phyloP scores from a whole-genome alignment of 2,113 vertebrate species.

The Anthoscopus minutus region DNA sequence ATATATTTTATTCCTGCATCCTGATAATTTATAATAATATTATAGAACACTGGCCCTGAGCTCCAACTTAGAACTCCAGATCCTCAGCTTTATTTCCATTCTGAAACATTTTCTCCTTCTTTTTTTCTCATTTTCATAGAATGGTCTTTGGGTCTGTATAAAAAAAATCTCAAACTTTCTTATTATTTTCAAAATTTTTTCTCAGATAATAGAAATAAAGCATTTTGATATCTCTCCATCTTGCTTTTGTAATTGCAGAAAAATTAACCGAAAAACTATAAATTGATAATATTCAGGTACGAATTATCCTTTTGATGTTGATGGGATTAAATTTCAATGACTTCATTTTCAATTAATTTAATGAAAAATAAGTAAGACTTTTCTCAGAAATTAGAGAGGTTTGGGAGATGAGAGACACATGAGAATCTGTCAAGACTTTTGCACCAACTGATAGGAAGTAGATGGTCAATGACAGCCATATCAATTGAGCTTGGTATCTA shows the following conservation, averaged over 20 bases:
- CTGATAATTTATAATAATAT: neutral
- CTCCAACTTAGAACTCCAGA: neutral
- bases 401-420: neutral
- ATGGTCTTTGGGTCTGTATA: neutral
- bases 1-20: neutral
- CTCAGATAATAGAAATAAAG: neutral
- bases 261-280: neutral
- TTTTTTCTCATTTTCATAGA: neutral
- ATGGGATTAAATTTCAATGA: neutral
- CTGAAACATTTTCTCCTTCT: neutral
- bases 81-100: neutral
- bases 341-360: neutral
- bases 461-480: neutral
- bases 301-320: constrained; percentile 8
- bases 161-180: neutral
- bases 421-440: neutral
- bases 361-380: neutral
- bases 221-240: neutral
- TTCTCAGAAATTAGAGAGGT: neutral
- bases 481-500: neutral
- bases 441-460: neutral
- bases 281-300: neutral
- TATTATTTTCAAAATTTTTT: neutral
- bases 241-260: neutral
- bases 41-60: neutral